Base-by-base conservation (phyloP, 1,140 invertebrate genomes). In the Phenacoccus solenopsis region DNA sequence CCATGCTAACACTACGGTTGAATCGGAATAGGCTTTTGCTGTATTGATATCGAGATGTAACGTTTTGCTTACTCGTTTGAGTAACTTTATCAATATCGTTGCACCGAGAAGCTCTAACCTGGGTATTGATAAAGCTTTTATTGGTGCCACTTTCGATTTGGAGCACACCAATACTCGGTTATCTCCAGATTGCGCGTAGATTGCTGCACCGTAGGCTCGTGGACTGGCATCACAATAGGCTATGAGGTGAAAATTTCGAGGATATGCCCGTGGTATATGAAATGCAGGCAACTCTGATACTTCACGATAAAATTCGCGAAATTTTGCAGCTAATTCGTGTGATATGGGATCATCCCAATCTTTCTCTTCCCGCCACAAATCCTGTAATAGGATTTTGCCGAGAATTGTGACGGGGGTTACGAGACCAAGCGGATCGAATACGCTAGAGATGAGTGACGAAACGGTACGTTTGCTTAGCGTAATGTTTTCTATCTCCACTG, bases 81-180 rank as follows among this genome's bases (percentile, higher is more conserved):
- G 72, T 9, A 79, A 64, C 57, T 75, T 21, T 0, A 74, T 64
- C 12, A 76, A 72, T 21, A 80, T 30, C 24, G 75, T 1, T 1
- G 78, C 75, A 20, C 71, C 75, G 22, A 75, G 75, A n/a, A 79
- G 68, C 61, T 79, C 76, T 7, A 79, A 25, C 28, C 76, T 68
- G 1, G 78, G 77, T 7, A 79, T 67, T n/a, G n/a, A n/a, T n/a
- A n/a, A n/a, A n/a, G n/a, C n/a, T 70, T 77, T 78, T 2, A 78
- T 25, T 0, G 77, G 78, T 0, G 77, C 77, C 1, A 80, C 76
- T 24, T 73, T 71, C 9, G 78, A 77, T 73, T 79, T 80, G 0
- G 76, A 72, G n/a, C 73, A 75, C 1, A 79, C 10, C 9, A 70
- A 22, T 13, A 24, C 10, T 0, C 20, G 13, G 1, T 3, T 2